These are phyloP conservation scores for Elaeidobius kamerunicus DNA, from an alignment of 2,888 invertebrate genomes.

Conservation along the genomic window DNA sequence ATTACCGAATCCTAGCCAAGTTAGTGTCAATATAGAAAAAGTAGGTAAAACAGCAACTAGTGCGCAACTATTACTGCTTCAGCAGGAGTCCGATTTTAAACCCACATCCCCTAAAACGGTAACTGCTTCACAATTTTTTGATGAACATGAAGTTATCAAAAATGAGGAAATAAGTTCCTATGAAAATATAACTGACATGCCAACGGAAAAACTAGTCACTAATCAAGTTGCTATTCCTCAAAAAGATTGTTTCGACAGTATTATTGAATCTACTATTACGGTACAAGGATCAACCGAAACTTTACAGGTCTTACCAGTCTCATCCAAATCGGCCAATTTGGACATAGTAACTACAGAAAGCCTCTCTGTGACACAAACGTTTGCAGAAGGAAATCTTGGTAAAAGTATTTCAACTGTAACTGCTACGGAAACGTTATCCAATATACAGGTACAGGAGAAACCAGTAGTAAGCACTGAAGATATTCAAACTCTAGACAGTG, in stretches of 20 bases:
- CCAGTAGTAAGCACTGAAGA: conserved; percentile 50
- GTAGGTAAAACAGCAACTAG: conserved; percentile 40
- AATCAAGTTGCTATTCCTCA: conserved; percentile 44
- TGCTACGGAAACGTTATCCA: conserved; percentile 50
- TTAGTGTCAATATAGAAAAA: conserved; percentile 42
- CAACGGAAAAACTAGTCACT: conserved; percentile 20
- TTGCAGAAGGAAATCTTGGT: conserved; percentile 45
- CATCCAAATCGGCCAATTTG: conserved; percentile 37
- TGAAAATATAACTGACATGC: conserved; percentile 7
- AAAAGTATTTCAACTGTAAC: conserved; percentile 47
- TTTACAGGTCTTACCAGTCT: conserved; percentile 36
- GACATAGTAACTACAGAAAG: conserved; percentile 44
- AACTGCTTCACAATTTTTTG: conserved; percentile 27
- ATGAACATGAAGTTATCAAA: conserved; percentile 26
- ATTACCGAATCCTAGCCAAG: conserved; percentile 20
- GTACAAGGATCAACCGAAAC: conserved; percentile 39
- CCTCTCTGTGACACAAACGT: conserved; percentile 48
- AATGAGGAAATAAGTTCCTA: conserved; percentile 17
- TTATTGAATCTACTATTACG: conserved; percentile 42
- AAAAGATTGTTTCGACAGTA: conserved; percentile 48
- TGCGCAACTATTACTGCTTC: conserved; percentile 44
- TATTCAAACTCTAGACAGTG: conserved; percentile 44
- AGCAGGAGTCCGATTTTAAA: conserved; percentile 44
- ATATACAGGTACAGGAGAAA: conserved; percentile 49
- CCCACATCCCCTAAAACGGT: conserved; percentile 27